Evolutionary conservation across 2,888 invertebrate species (phyloP), one percentile per base, ranked within the genome.

Genomic region (Crioceris asparagi): DNA sequence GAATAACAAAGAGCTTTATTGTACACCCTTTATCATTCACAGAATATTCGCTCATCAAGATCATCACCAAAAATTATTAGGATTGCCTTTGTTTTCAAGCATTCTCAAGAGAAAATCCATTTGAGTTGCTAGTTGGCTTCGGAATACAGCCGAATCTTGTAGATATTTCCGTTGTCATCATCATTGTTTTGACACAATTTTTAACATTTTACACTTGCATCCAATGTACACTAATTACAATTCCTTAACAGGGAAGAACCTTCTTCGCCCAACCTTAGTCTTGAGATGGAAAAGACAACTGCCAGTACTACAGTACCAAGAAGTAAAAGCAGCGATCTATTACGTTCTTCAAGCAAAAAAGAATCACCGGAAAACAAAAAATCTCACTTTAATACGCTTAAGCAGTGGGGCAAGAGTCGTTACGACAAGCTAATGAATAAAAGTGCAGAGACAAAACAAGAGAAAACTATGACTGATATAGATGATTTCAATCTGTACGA

Each of bases 361-460:
- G 74, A 75, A 47, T 71, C 76, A 29, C 69, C 72, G 32, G 78
- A 79, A 50, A 68, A 59, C 51, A 71, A 76, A 65, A 65, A 71
- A 62, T 77, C 80, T 31, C 82, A 83, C 57, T 82, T 88, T 61
- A 83, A 84, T 61, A 80, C 81, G 17, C 65, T 88, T 38, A 85
- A 84, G 61, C 83, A 84, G 58, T 88, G 87, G 87, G 84, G 87
- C 39, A 79, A 79, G 58, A 84, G 77, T 53, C 74, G 84, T 49
- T 70, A 87, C 59, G 71, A 87, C 57, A 70, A 81, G 60, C 69
- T 83, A 56, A 82, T 85, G 55, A 79, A 79, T 51, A 72, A 76
- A 62, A 72, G 72, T 39, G 68, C 70, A 15, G 74, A 74, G 49
- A 63, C 68, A 35, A 74, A 72, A 35, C 39, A 38, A 63, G 63